Percentiles rank a stretch among this genome's conserved stretches.
Conservation (phyloP, 2,888 invertebrate genomes). For the Hemistola chrysoprasaria region DNA sequence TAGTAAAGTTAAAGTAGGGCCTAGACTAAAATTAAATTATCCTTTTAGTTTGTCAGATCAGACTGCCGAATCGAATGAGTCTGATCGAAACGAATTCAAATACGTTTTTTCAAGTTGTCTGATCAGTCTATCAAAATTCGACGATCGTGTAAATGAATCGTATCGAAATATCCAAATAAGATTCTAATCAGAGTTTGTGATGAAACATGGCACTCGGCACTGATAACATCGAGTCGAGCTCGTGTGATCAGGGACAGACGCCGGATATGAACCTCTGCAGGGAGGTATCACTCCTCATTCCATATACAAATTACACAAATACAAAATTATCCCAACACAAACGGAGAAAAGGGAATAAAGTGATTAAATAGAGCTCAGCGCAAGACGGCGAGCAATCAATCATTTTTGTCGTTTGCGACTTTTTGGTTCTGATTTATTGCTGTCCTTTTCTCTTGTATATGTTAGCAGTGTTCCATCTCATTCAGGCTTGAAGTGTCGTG, state of each 20-base stretch:
- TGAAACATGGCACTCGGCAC: conserved; percentile 49
- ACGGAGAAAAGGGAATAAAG: conserved; percentile 83
- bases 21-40: no score
- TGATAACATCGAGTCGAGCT: conserved; percentile 66
- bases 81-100: no score
- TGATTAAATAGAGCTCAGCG: conserved; percentile 83
- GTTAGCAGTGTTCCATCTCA: conserved; percentile 50
- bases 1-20: no score
- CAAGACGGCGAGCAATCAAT: conserved; percentile 82
- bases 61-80: no score
- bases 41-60: no score
- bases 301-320: conserved; percentile 81
- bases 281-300: conserved; percentile 68
- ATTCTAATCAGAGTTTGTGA: conserved; percentile 37
- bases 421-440: conserved; percentile 57
- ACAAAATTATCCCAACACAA: conserved; percentile 81
- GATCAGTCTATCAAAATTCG: conserved; percentile 4
- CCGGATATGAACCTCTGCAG: conserved; percentile 69
- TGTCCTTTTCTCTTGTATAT: conserved; percentile 52
- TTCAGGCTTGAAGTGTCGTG: conserved; percentile 79
- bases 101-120: no score
- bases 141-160: no score
- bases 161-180: conserved; percentile 2
- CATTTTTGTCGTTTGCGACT: conserved; percentile 80
- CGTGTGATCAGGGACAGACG: conserved; percentile 55